Evolutionary conservation across 2,888 invertebrate genomes (phyloP), one percentile per base, ranked within the genome.

Genomic region (Zaprionus lineosus): DNA sequence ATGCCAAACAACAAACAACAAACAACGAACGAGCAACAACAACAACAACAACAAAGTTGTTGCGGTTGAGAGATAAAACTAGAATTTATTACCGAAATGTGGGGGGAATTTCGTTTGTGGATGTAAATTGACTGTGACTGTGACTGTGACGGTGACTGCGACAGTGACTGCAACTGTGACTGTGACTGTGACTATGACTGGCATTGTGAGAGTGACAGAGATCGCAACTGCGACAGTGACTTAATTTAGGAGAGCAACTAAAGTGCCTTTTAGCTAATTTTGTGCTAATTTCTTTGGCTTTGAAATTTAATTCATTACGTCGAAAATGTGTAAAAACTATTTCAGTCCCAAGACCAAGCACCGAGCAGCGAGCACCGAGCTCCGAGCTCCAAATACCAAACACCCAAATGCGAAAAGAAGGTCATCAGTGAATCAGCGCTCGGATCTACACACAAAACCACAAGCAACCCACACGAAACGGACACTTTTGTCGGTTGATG

Each of bases 11-110:
- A 14, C 26, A 39, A 39, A 21, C 8, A 40, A 21, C 7, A 29
- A 33, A 12, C 9, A 34, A 19, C 33, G 15, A 29, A 52, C 18
- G 29, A 18, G 44, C 60, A 55, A 48, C 47, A 69, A 67, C 36
- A 55, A 51, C 57, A 57, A 43, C 48, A 51, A 50, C 43, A 36
- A 51, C 36, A 69, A 74, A 69, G 51, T 70, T 53, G 56, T 65
- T 50, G 64, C 51, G 37, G 43, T 43, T 75, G 51, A 34, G 53
- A 64, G 50, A 53, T 60, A 68, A 73, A 62, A 68, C 74, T 75
- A 78, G 74, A 75, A 78, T 74, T 74, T 68, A 65, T 62, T 53
- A 55, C 33, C 57, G 56, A 48, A n/a, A 37, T 60, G 50, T 62
- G 47, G 37, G 55, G 55, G 44, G 37, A 46, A 31, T 76, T 46